phyloP scores from a whole-genome alignment of 1,140 invertebrate species.

The Neelides sp. region DNA sequence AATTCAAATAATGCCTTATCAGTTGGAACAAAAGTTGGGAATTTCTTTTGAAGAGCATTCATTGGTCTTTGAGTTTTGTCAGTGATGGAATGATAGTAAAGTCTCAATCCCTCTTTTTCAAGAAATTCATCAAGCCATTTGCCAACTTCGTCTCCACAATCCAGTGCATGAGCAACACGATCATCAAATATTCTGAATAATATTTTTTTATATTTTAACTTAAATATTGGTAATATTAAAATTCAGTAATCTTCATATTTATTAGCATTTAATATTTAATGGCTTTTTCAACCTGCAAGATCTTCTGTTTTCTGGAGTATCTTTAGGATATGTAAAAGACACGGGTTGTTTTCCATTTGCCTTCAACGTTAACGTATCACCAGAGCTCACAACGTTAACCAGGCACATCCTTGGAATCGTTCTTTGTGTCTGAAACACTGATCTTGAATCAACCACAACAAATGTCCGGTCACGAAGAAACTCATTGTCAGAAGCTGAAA shows the following conservation, averaged over 20 bases:
- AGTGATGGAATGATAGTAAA: slow-evolving; percentile 31
- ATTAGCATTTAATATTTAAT: too few relatives aligned
- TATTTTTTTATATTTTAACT: too few relatives aligned
- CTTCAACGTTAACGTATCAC: slow-evolving; percentile 18
- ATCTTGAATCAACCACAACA: slow-evolving; percentile 19
- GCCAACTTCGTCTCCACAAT: slow-evolving; percentile 35
- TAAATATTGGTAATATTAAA: too few relatives aligned
- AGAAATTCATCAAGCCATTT: slow-evolving; percentile 34
- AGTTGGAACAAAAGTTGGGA: slow-evolving; percentile 15
- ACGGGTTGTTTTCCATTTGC: slow-evolving; percentile 5
- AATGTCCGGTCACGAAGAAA: slow-evolving; percentile 26
- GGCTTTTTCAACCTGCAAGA: slow-evolving; percentile 18
- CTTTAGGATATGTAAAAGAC: slow-evolving; percentile 14
- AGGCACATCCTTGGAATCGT: slow-evolving; percentile 22
- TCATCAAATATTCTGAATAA: slow-evolving; percentile 23
- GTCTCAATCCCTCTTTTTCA: slow-evolving; percentile 28
- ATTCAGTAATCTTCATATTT: too few relatives aligned
- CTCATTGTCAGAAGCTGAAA: slow-evolving; percentile 12
- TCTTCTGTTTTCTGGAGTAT: slow-evolving; percentile 6
- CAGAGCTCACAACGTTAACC: slow-evolving; percentile 18
- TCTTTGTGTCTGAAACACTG: slow-evolving; percentile 25
- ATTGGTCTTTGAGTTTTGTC: slow-evolving; percentile 30
- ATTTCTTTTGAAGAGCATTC: slow-evolving; percentile 27
- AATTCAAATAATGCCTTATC: slow-evolving; percentile 16
- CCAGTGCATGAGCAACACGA: slow-evolving; percentile 27